Evolutionary conservation across 2,888 invertebrate genomes (phyloP).

Genomic region (Rotaria macrura): DNA sequence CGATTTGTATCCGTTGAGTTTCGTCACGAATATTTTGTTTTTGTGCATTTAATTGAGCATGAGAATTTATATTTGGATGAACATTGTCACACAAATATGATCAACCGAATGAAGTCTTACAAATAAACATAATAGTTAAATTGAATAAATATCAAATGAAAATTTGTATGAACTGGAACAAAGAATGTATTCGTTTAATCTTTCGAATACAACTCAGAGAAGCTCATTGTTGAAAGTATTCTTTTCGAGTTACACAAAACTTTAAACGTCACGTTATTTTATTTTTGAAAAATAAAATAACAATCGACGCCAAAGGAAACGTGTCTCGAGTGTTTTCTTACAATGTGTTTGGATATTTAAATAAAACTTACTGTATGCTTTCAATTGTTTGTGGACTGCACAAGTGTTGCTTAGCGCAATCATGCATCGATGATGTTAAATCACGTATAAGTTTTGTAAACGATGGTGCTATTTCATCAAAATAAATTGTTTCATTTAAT

Average conservation of each 20-base stretch:
- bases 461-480: slow-evolving; percentile 78
- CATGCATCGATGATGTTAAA: slow-evolving; percentile 66
- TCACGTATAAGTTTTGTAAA: slow-evolving; percentile 80
- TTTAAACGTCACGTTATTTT: background rate
- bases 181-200: background rate
- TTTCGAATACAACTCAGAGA: background rate
- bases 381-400: background rate
- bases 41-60: background rate
- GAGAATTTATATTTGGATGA: background rate
- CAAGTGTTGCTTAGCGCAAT: background rate
- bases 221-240: background rate
- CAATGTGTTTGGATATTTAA: background rate
- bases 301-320: slow-evolving; percentile 4
- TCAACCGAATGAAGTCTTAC: background rate
- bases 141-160: too few species aligned
- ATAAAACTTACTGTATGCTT: background rate
- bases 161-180: slow-evolving; percentile 19
- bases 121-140: too few species aligned
- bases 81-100: slow-evolving; percentile 17
- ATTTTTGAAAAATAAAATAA: too few species aligned
- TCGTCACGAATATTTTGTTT: slow-evolving; percentile 13
- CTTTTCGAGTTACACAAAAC: slow-evolving; percentile 16
- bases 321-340: background rate
- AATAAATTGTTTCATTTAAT: slow-evolving; percentile 73
- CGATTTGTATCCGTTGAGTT: slow-evolving; percentile 23